phyloP scores from a whole-genome alignment of 2,113 vertebrate species.

The Crotalus horridus region DNA sequence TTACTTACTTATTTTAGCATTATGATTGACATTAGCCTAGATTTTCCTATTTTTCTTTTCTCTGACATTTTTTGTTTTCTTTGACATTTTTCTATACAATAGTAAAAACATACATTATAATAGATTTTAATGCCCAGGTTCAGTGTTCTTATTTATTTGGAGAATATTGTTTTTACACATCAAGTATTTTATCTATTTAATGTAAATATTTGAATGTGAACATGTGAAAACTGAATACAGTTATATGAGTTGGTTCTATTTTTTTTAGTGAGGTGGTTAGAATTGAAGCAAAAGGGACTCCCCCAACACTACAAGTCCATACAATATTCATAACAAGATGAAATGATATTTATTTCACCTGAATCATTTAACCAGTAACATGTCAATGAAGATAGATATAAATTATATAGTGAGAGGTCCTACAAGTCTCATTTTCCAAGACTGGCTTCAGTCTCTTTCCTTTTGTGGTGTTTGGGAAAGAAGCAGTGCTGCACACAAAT shows the following conservation, averaged over 20 bases:
- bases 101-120: constrained; percentile 7
- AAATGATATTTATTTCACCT: too few relatives aligned
- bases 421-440: not conserved
- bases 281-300: too few relatives aligned
- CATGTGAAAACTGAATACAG: not conserved
- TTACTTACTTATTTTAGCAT: constrained; percentile 36
- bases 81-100: constrained; percentile 8
- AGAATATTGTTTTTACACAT: not conserved
- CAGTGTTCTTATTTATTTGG: not conserved
- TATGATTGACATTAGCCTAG: constrained; percentile 35
- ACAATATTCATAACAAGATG: too few relatives aligned
- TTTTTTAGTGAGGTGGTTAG: not conserved
- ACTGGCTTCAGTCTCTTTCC: not conserved
- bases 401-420: too few relatives aligned
- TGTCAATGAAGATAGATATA: too few relatives aligned
- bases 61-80: constrained; percentile 17
- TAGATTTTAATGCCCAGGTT: not conserved
- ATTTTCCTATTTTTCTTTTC: constrained; percentile 8
- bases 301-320: too few relatives aligned
- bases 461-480: too few relatives aligned
- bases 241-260: not conserved
- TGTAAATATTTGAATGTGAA: not conserved
- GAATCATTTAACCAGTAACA: too few relatives aligned
- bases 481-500: too few relatives aligned
- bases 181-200: not conserved